Evolutionary conservation across 2,797 vertebrate species (phyloP).

Genomic region (Semaprochilodus insignis): DNA sequence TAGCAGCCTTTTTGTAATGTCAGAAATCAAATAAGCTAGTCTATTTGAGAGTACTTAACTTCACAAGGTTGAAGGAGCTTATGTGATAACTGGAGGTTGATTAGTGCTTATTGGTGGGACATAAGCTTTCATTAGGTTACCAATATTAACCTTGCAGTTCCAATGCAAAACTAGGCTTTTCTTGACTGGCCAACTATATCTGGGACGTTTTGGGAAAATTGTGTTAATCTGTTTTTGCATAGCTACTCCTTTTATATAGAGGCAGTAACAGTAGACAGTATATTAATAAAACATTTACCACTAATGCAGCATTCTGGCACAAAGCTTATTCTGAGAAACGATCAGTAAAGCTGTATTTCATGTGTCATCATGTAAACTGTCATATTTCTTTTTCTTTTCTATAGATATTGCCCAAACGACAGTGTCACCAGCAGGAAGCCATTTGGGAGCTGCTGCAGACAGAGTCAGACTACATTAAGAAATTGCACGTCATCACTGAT

Average conservation of each 20-base stretch:
- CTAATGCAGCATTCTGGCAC: background rate
- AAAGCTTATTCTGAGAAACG: background rate
- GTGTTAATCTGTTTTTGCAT: background rate
- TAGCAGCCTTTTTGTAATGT: no score
- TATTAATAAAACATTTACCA: background rate
- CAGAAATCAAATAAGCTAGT: no score
- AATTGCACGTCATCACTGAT: slow-evolving; percentile 82
- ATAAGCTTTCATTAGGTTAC: background rate
- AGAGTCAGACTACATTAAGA: slow-evolving; percentile 84
- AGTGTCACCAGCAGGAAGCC: slow-evolving; percentile 87
- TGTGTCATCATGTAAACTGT: background rate
- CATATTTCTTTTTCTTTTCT: background rate
- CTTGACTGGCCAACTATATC: background rate
- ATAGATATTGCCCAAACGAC: slow-evolving; percentile 63
- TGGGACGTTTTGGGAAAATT: background rate
- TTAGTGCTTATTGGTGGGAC: background rate
- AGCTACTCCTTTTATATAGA: background rate
- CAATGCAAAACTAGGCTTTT: background rate
- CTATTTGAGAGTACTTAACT: background rate
- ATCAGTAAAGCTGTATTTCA: background rate
- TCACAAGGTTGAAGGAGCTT: background rate
- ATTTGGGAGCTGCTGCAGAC: slow-evolving; percentile 87
- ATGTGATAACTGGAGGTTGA: background rate
- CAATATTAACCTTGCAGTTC: background rate
- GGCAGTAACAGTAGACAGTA: background rate